Conservation (phyloP, 1,140 invertebrate species). For the Adelges cooleyi region DNA sequence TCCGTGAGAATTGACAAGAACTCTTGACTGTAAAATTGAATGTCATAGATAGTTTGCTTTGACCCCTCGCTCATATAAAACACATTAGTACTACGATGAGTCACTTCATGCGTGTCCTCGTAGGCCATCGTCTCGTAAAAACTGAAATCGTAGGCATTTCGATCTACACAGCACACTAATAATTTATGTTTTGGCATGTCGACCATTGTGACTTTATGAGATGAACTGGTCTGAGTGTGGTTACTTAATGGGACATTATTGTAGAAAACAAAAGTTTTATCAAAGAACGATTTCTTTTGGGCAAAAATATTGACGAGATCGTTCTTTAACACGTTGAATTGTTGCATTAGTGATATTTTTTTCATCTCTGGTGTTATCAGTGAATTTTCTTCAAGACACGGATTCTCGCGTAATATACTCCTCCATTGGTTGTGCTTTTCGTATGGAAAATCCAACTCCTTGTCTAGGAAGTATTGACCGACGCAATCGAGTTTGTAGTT, state of each 20-base stretch:
- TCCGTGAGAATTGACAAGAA: constrained; percentile 47
- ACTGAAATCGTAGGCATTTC: constrained; percentile 3
- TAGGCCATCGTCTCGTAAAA: constrained; percentile 26
- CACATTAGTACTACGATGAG: constrained; percentile 15
- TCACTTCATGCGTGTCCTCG: neutral
- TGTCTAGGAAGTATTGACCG: constrained; percentile 72
- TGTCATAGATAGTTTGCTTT: constrained; percentile 44
- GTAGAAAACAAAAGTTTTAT: neutral
- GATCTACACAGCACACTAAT: neutral
- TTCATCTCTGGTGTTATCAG: constrained; percentile 49
- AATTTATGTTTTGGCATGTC: constrained; percentile 24
- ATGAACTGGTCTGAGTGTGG: neutral
- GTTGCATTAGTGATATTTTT: neutral
- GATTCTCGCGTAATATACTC: constrained; percentile 58
- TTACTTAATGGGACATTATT: neutral
- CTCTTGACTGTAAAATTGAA: constrained; percentile 71
- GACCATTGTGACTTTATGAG: neutral
- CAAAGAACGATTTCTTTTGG: constrained; percentile 9
- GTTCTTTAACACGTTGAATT: neutral
- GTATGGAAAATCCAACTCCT: constrained; percentile 51
- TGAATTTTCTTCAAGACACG: constrained; percentile 53
- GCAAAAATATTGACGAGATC: neutral
- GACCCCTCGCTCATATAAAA: constrained; percentile 30
- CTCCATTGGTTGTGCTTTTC: constrained; percentile 62
- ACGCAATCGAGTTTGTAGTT: constrained; percentile 63